phyloP scores from a whole-genome alignment of 2,797 vertebrate species.

The Nyctibius grandis region DNA sequence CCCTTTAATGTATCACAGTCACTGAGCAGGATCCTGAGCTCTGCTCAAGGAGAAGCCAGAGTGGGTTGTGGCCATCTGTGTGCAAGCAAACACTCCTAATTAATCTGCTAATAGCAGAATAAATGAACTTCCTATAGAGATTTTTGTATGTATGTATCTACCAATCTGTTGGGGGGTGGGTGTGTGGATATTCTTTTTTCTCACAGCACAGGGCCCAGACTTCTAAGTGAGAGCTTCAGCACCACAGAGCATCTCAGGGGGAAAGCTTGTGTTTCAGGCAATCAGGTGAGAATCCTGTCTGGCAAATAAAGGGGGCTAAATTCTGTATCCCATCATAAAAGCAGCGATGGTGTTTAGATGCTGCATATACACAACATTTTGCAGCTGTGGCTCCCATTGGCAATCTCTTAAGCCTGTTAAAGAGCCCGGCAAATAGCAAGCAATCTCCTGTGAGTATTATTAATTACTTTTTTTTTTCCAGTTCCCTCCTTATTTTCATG shows the following conservation, averaged over 20 bases:
- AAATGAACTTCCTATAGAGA: not conserved
- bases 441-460: not conserved
- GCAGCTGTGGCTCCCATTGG: not conserved
- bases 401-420: not conserved
- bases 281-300: not conserved
- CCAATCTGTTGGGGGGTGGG: fast-evolving
- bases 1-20: not conserved
- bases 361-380: not conserved
- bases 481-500: not conserved
- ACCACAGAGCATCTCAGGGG: not conserved
- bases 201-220: not conserved
- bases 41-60: not conserved
- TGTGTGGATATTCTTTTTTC: not conserved
- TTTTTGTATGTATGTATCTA: not conserved
- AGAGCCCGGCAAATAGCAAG: not conserved
- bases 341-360: not conserved
- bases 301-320: not conserved
- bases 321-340: not conserved
- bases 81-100: not conserved
- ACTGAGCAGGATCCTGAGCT: not conserved
- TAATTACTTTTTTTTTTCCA: not conserved
- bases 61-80: not conserved
- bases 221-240: not conserved
- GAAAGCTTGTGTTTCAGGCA: not conserved
- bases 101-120: not conserved